Evolutionary conservation across 2,113 vertebrate genomes (phyloP).

Genomic region (Aldabrachelys gigantea): DNA sequence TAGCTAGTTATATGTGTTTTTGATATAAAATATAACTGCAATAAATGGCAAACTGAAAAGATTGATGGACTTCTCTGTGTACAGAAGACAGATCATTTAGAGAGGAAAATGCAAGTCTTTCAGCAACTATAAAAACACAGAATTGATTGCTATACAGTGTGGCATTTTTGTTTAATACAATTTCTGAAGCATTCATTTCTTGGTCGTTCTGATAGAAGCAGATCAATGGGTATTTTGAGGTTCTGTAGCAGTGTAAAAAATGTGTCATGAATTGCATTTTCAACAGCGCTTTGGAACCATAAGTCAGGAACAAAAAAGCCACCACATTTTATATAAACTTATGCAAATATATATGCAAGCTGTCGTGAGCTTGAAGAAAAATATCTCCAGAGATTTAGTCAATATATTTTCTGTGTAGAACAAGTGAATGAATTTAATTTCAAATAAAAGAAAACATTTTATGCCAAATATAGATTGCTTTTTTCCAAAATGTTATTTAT

Average conservation of each 20-base stretch:
- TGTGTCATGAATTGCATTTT: constrained; percentile 37
- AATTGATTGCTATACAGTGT: constrained; percentile 45
- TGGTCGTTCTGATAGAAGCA: constrained; percentile 32
- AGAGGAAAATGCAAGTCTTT: constrained; percentile 29
- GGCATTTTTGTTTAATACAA: constrained; percentile 51
- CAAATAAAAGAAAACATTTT: constrained; percentile 10
- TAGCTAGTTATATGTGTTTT: constrained; percentile 13
- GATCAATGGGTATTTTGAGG: constrained; percentile 52
- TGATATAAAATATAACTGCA: constrained; percentile 50
- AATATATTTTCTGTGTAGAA: constrained; percentile 28
- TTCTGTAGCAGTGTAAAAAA: constrained; percentile 48
- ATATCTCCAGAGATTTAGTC: constrained; percentile 33
- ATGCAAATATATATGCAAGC: not conserved
- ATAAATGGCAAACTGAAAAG: constrained; percentile 43
- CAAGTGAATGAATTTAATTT: constrained; percentile 25
- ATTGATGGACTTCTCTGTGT: constrained; percentile 24
- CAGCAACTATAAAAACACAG: constrained; percentile 15
- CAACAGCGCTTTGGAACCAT: constrained; percentile 39
- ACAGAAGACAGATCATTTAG: constrained; percentile 44
- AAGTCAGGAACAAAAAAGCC: constrained; percentile 7
- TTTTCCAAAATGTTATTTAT: constrained; percentile 10
- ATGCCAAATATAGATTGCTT: constrained; percentile 1
- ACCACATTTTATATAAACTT: not conserved
- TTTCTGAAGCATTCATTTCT: constrained; percentile 43
- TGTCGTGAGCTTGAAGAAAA: constrained; percentile 3